These are phyloP conservation scores for Cryptus armator DNA, from an alignment of 2,888 invertebrate genomes.

Conservation along the genomic window DNA sequence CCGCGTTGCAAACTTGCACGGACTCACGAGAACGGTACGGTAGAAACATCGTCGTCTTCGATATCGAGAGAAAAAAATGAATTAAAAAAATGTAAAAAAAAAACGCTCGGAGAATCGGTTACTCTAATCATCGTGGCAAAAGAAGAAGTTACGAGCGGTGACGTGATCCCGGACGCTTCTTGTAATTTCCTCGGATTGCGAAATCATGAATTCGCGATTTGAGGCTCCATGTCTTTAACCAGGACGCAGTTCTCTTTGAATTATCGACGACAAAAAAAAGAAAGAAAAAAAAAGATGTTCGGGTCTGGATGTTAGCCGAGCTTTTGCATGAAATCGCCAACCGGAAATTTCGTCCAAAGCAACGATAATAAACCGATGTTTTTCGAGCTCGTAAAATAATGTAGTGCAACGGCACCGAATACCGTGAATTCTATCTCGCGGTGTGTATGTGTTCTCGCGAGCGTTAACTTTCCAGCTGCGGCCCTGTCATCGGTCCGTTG, in stretches of 20 bases:
- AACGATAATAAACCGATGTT: slow-evolving; percentile 63
- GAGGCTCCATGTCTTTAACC: background rate
- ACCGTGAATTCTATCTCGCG: background rate
- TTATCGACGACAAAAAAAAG: background rate
- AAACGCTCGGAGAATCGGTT: slow-evolving; percentile 1
- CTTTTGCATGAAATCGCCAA: slow-evolving; percentile 2
- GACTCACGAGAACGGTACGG: slow-evolving; percentile 1
- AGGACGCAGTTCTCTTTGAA: slow-evolving; percentile 12
- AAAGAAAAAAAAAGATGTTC: slow-evolving; percentile 3
- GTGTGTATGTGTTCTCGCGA: slow-evolving; percentile 32
- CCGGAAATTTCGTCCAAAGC: slow-evolving; percentile 59
- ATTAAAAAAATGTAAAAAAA: background rate
- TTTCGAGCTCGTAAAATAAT: slow-evolving; percentile 52
- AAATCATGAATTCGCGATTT: slow-evolving; percentile 59
- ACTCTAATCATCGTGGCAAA: slow-evolving; percentile 12
- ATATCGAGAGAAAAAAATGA: slow-evolving; percentile 7
- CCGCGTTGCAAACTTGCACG: slow-evolving; percentile 48
- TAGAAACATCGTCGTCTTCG: slow-evolving; percentile 16
- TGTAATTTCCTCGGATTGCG: slow-evolving; percentile 29
- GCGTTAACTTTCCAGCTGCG: slow-evolving; percentile 16
- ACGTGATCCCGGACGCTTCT: slow-evolving; percentile 16
- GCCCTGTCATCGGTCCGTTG: slow-evolving; percentile 24
- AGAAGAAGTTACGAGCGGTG: slow-evolving; percentile 9
- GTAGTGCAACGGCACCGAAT: background rate
- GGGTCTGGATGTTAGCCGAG: slow-evolving; percentile 13